Evolutionary conservation across 2,797 vertebrate species (phyloP).

Genomic region (Pachyuromys duprasi): DNA sequence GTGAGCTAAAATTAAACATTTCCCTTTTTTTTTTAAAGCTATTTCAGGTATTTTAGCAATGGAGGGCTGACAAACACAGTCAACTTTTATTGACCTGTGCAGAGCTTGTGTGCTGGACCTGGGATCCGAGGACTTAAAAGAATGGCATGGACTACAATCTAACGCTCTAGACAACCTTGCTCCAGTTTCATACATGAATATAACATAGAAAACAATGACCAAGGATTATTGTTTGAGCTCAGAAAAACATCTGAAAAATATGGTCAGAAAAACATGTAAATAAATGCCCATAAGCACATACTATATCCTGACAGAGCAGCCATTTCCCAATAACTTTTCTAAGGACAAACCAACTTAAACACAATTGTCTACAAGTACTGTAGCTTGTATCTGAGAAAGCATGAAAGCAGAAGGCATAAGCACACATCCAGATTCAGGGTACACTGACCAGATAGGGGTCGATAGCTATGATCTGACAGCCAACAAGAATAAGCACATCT

Average conservation of each 20-base stretch:
- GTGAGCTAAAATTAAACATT: not conserved
- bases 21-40: not conserved
- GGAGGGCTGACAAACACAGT: not conserved
- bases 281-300: not conserved
- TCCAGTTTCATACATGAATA: not conserved
- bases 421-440: not conserved
- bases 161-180: not conserved
- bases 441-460: not conserved
- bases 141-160: not conserved
- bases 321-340: not conserved
- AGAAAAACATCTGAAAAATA: not conserved
- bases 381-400: not conserved
- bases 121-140: not conserved
- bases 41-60: not conserved
- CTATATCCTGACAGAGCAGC: not conserved
- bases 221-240: not conserved
- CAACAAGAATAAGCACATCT: no score
- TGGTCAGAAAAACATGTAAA: not conserved
- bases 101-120: not conserved
- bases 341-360: not conserved
- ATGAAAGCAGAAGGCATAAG: not conserved
- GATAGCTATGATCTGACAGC: not conserved
- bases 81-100: not conserved
- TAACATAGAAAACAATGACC: not conserved
- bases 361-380: not conserved